Evolutionary conservation across 1,140 invertebrate species (phyloP), one percentile per base, ranked within the genome.

Genomic region (Venturia canescens): DNA sequence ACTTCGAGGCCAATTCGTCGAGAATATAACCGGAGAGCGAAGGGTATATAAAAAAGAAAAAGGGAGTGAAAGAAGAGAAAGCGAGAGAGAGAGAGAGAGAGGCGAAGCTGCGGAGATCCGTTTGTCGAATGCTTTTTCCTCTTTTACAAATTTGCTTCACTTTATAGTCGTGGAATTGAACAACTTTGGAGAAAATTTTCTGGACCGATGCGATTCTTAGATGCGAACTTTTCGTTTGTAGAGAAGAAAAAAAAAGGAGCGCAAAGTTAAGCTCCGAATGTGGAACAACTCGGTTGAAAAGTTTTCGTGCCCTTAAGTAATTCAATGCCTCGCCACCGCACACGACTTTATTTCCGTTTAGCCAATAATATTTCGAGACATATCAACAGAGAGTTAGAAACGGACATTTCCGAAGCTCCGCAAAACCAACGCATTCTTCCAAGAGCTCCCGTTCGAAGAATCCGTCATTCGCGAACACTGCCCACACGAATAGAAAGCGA

Each of bases 101-200:
- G 4, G 16, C 27, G 7, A 26, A 63, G 27, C 60, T 63, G 71
- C 38, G 31, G 70, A 34, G 34, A 57, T 29, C 26, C 23, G 53
- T 23, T 57, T 74, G 18, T 79, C 69, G 78, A 71, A 38, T 13
- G 31, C 77, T 29, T 50, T 71, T 60, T 69, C 71, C 80, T 82
- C 79, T 38, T 29, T 77, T 76, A 82, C 79, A 44, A 44, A 44
- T 44, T 63, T 18, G 72, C 26, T 66, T 70, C 80, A 80, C 76
- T 86, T 84, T 82, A 53, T 21, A 1, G 9, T 80, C 70, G 63
- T 63, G 71, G 85, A 84, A 86, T 86, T 83, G 83, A 78, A 83
- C 63, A 86, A 81, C 77, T 86, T 53, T 82, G 72, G 77, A 29
- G 74, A 85, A 83, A 78, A 74, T 63, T 63, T 83, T 81, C 79